Base-by-base conservation (phyloP, 1,140 invertebrate genomes). In the Apis cerana region DNA sequence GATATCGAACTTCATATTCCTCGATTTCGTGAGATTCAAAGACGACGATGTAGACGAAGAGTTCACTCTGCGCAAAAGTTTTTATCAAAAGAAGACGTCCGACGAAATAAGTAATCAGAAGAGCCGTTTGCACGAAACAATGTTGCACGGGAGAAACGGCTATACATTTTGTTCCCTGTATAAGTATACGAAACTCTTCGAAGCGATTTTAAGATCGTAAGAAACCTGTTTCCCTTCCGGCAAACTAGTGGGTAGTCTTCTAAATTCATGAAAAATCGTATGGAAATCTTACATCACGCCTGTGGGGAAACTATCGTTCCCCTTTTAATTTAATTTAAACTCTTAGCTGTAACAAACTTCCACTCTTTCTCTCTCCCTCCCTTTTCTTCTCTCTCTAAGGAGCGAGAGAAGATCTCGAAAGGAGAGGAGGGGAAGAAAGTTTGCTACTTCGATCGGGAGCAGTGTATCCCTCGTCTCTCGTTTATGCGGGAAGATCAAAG, bases 401-500 rank as follows among this genome's bases (percentile, higher is more conserved):
- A 58, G 33, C 33, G 21, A 23, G 12, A 13, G 59, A 64, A 74
- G 48, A 75, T 58, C 70, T 13, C 13, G 50, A 7, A 7, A 43
- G 33, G 5, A 43, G 33, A 7, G 33, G 33, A 43, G 33, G 33
- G 10, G 48, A 43, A 43, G 23, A 75, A 80, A 75, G 50, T 75
- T 80, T 48, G 61, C 17, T 72, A 65, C 79, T 50, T 54, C 43
- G 19, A 10, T 10, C 19, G 68, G 17, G 0, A 9, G 13, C 11
- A n/a, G 12, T 7, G 10, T 33, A 23, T 74, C 61, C 1, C 8
- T n/a, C 13, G 61, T 56, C 58, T 56, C 58, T 65, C 70, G 12
- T 58, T 62, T 54, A 75, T 43, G 21, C n/a, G 33, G 5, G 12
- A 19, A 75, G 79, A 75, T 75, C 61, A 65, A 75, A 75, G 79